Percentiles rank a stretch among this genome's conserved stretches.
Evolutionary conservation across 2,113 vertebrate species (phyloP).

Genomic region (Epinephelus cyanopodus): DNA sequence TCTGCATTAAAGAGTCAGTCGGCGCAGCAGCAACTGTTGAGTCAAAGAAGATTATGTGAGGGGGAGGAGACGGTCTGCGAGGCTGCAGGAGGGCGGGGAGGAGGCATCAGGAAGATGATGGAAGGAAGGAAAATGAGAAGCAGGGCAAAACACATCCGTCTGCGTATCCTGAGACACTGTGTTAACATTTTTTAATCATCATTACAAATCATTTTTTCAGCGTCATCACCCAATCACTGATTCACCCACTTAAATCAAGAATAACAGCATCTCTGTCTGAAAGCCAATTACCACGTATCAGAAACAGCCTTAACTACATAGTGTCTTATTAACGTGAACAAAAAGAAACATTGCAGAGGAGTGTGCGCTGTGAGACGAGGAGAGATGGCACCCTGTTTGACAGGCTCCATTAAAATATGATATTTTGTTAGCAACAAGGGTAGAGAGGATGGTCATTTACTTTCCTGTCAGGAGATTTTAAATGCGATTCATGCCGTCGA

Average conservation of each 20-base stretch:
- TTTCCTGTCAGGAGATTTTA: constrained; percentile 16
- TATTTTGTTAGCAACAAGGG: constrained; percentile 2
- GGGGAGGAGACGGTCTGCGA: constrained; percentile 21
- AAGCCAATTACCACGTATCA: background rate
- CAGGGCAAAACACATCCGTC: background rate
- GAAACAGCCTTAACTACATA: background rate
- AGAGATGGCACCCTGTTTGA: constrained; percentile 1
- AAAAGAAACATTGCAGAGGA: background rate
- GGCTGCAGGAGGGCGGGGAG: background rate
- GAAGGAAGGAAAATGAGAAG: background rate
- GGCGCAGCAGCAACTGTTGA: background rate
- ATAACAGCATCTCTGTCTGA: background rate
- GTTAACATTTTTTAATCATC: background rate
- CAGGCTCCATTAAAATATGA: constrained; percentile 17
- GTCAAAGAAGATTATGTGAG: constrained; percentile 3
- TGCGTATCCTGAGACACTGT: background rate
- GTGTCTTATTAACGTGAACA: background rate
- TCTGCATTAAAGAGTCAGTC: background rate
- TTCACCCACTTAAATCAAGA: background rate
- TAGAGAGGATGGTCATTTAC: background rate
- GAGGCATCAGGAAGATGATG: background rate
- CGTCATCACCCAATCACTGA: background rate
- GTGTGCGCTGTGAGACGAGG: background rate
- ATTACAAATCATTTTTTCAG: background rate
- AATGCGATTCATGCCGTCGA: background rate